Evolutionary conservation across 1,140 invertebrate genomes (phyloP), one percentile per base, ranked within the genome.

Genomic region (Stegodyphus dumicola): DNA sequence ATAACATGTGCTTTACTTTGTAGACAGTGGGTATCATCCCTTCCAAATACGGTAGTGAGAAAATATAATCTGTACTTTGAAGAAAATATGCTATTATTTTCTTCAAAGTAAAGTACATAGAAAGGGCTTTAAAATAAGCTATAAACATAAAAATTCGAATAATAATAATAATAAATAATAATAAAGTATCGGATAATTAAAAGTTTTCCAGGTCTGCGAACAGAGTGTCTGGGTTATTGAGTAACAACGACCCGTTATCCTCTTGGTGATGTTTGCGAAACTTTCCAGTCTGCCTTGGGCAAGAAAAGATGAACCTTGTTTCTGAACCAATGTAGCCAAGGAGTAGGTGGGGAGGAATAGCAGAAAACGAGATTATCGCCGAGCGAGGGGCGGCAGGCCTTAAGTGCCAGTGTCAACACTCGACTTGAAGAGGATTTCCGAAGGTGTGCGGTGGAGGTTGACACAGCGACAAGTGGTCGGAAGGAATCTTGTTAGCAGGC

Each of bases 401-500:
- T 74, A 75, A 83, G 70, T 83, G 71, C 70, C 79, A 49, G 53
- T 52, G 79, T 83, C 79, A 83, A 83, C 79, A 83, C 70, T 75
- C 79, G n/a, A 52, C 60, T 80, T 80, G 67, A 49, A 80, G 78
- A 64, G 78, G 78, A 80, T 80, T 74, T 52, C 64, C 66, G 33
- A 74, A 83, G 79, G 79, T 83, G 77, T 71, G 66, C 33, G 33
- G 33, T 33, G 33, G n/a, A 78, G 9, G 77, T 80, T 83, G 79
- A 83, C 79, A 83, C 79, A 75, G 79, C 79, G 79, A 83, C 79
- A 83, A 83, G 79, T 83, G 79, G 70, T 80, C 33, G 52, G 18
- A 13, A 33, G 67, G 77, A 80, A 80, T 80, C 77, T 80, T 71
- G 77, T 80, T 83, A 74, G 56, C 9, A 11, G 9, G 9, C 9